These are phyloP conservation scores for Tribolium freemani DNA, from an alignment of 2,888 invertebrate species.

Conservation along the genomic window DNA sequence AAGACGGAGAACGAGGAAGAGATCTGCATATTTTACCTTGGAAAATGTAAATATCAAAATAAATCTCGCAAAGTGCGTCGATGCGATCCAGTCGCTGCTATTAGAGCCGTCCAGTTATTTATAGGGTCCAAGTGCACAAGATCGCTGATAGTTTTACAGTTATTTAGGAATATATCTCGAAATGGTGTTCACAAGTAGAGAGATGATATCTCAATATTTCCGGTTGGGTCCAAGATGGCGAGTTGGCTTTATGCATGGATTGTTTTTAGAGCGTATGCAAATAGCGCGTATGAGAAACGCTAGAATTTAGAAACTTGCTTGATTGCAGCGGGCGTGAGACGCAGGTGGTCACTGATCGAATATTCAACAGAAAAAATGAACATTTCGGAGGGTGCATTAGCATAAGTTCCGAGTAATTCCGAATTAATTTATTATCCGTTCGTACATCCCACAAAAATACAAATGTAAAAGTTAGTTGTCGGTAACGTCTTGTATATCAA, in stretches of 20 bases:
- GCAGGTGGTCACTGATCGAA: slow-evolving; percentile 7
- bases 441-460: slow-evolving; percentile 39
- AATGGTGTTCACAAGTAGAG: slow-evolving; percentile 41
- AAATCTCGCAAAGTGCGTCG: neutral
- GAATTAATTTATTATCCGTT: slow-evolving; percentile 37
- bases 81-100: slow-evolving; percentile 1
- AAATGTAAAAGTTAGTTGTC: slow-evolving; percentile 45
- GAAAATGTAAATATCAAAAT: too few species aligned
- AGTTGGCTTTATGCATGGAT: slow-evolving; percentile 56
- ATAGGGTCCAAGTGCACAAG: neutral
- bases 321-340: slow-evolving; percentile 21
- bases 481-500: slow-evolving; percentile 50
- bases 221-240: slow-evolving; percentile 56
- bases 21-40: neutral
- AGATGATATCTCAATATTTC: slow-evolving; percentile 55
- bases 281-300: slow-evolving; percentile 51
- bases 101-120: slow-evolving; percentile 2
- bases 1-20: neutral
- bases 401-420: slow-evolving; percentile 25
- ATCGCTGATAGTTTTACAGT: slow-evolving; percentile 36
- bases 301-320: slow-evolving; percentile 53
- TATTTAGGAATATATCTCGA: slow-evolving; percentile 40
- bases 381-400: slow-evolving; percentile 32
- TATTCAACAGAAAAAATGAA: slow-evolving; percentile 21
- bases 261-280: slow-evolving; percentile 61